These are phyloP conservation scores for Metopolophium dirhodum DNA, from an alignment of 1,140 invertebrate species.

Conservation along the genomic window DNA sequence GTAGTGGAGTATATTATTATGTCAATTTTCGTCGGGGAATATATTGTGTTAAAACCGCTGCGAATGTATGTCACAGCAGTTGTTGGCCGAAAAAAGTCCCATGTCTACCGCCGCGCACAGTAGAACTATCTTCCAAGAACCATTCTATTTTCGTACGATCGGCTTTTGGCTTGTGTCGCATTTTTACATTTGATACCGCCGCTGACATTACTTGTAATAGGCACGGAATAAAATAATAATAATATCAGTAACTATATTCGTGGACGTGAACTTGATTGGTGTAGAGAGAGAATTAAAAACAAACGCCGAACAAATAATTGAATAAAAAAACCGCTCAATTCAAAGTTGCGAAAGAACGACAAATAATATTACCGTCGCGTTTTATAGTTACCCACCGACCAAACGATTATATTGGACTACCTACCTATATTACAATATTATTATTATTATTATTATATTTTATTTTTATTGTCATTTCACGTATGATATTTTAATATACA, in stretches of 20 bases:
- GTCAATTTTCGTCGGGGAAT: neutral
- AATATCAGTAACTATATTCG: neutral
- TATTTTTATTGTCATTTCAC: neutral
- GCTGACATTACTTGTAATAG: slow-evolving; percentile 28
- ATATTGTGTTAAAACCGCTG: slow-evolving; percentile 13
- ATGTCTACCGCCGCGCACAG: neutral
- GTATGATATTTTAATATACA: neutral
- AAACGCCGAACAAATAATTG: neutral
- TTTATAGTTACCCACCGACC: neutral
- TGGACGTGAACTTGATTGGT: slow-evolving; percentile 32
- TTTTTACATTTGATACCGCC: slow-evolving; percentile 51
- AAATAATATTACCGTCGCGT: neutral
- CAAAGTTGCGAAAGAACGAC: neutral
- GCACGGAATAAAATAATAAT: slow-evolving; percentile 12
- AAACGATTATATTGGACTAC: neutral
- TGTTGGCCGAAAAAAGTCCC: slow-evolving; percentile 34
- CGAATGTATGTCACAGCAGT: slow-evolving; percentile 52
- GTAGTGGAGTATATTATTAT: neutral
- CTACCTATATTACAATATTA: neutral
- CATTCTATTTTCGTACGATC: slow-evolving; percentile 38
- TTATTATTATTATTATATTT: neutral
- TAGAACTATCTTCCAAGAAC: slow-evolving; percentile 36
- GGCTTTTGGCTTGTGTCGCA: slow-evolving; percentile 35
- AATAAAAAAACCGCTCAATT: neutral
- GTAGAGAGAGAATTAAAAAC: neutral